Conservation (phyloP, 2,888 invertebrate species). For the Unio pictorum region DNA sequence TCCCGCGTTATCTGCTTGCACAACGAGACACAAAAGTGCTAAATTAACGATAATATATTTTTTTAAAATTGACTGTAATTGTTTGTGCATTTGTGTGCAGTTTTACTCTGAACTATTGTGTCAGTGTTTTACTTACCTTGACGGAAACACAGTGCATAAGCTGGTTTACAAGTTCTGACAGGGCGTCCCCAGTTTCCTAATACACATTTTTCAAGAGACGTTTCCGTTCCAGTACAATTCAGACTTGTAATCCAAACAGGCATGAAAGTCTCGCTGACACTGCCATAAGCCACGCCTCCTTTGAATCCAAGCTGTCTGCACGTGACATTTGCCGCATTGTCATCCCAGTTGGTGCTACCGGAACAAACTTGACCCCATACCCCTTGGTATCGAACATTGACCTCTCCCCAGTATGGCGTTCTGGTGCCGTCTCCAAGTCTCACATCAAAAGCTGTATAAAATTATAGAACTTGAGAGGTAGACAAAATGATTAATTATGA, state of each 20-base stretch:
- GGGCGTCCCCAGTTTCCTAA: conserved; percentile 43
- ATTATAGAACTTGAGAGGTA: background rate
- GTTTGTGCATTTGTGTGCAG: no score
- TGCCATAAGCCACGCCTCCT: conserved; percentile 64
- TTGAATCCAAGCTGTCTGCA: conserved; percentile 71
- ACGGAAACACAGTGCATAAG: conserved; percentile 45
- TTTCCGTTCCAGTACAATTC: conserved; percentile 55
- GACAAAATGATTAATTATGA: background rate
- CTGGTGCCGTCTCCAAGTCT: conserved; percentile 25
- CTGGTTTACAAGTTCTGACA: conserved; percentile 43
- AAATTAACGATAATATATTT: background rate
- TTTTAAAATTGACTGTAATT: no score
- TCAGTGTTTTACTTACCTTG: conserved; percentile 21
- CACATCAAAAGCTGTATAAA: conserved; percentile 37
- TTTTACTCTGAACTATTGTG: background rate
- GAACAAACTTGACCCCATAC: conserved; percentile 51
- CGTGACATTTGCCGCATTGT: conserved; percentile 42
- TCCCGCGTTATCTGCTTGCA: no score
- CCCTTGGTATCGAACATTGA: conserved; percentile 41
- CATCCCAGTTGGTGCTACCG: conserved; percentile 47
- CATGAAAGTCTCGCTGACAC: conserved; percentile 40
- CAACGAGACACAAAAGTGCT: background rate
- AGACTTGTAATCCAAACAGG: conserved; percentile 45
- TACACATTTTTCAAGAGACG: conserved; percentile 45
- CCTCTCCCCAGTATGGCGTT: conserved; percentile 42